Conservation (phyloP, 2,888 invertebrate genomes). For the Thumatha senex region DNA sequence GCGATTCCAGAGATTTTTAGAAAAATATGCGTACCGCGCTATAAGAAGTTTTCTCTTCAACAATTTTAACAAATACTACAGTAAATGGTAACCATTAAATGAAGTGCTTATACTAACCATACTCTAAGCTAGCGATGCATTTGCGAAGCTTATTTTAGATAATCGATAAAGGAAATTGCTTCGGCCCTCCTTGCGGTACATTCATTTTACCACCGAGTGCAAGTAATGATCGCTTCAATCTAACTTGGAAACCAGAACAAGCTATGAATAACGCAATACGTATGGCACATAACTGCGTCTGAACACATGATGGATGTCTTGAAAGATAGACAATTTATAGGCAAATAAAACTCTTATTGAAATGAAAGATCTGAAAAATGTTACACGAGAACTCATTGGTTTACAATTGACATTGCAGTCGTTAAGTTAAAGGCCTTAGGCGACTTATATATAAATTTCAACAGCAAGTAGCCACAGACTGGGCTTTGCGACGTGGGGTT, state of each 20-base stretch:
- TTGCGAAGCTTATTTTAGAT: slow-evolving; percentile 46
- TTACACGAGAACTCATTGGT: too few relatives aligned
- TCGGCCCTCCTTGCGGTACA: slow-evolving; percentile 34
- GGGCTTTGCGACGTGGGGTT: too few relatives aligned
- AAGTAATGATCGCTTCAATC: slow-evolving; percentile 34
- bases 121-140: slow-evolving; percentile 37
- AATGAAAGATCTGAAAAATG: too few relatives aligned
- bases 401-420: too few relatives aligned
- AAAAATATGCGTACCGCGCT: too few relatives aligned
- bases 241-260: slow-evolving; percentile 29
- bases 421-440: too few relatives aligned
- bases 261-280: slow-evolving; percentile 26
- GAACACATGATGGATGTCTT: slow-evolving; percentile 35
- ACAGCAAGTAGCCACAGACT: too few relatives aligned
- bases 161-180: slow-evolving; percentile 52
- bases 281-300: slow-evolving; percentile 26
- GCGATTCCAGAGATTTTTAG: too few relatives aligned
- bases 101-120: slow-evolving; percentile 20
- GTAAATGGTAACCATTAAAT: not conserved
- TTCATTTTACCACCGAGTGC: slow-evolving; percentile 29
- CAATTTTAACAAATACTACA: too few relatives aligned
- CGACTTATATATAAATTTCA: too few relatives aligned
- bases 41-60: too few relatives aligned
- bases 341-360: slow-evolving; percentile 15
- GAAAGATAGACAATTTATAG: slow-evolving; percentile 22